Evolutionary conservation across 2,888 invertebrate species (phyloP).

Genomic region (Synergus laeviventris): DNA sequence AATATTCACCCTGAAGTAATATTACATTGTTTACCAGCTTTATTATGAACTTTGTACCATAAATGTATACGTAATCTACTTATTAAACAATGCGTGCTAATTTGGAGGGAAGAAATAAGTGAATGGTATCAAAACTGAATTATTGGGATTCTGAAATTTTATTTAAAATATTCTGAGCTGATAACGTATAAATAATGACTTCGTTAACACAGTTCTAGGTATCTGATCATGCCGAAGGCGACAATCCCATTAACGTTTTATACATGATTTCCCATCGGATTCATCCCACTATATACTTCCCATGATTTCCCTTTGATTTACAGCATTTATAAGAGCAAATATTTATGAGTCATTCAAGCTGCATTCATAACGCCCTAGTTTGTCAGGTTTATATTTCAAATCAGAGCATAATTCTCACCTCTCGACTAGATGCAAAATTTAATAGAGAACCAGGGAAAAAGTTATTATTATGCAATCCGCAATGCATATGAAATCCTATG

Average conservation of each 20-base stretch:
- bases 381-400: conserved; percentile 55
- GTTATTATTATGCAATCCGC: too few species aligned
- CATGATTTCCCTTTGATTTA: conserved; percentile 54
- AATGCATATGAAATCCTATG: too few species aligned
- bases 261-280: conserved; percentile 37
- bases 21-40: background rate
- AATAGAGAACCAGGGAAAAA: background rate
- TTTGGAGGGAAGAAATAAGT: background rate
- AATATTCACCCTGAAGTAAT: background rate
- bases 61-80: background rate
- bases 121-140: too few species aligned
- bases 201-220: background rate
- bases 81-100: background rate
- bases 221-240: conserved; percentile 36
- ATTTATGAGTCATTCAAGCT: conserved; percentile 58
- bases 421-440: background rate
- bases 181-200: background rate
- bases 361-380: conserved; percentile 40
- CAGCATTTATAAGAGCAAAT: conserved; percentile 58
- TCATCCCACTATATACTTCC: conserved; percentile 43
- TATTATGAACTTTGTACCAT: background rate
- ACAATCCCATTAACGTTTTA: conserved; percentile 29
- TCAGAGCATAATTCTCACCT: conserved; percentile 37
- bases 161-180: background rate
- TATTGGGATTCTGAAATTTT: background rate